These are phyloP conservation scores for Acrocyrtus sp. DNA, from an alignment of 2,888 invertebrate species.

Conservation along the genomic window DNA sequence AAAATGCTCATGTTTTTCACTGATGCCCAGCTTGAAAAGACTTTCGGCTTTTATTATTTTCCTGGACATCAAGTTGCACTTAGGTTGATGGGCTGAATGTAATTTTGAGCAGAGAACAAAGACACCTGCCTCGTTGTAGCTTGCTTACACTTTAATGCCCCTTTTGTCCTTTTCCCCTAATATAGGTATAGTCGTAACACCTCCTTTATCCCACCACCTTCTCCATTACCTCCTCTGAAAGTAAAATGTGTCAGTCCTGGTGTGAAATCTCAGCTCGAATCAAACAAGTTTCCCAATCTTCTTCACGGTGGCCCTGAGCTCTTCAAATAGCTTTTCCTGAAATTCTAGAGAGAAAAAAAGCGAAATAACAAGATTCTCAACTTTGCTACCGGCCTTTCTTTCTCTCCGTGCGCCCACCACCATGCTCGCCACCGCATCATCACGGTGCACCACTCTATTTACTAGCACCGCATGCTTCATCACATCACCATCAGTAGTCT, in stretches of 20 bases:
- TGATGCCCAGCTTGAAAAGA: too few species aligned
- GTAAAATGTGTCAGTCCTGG: constrained; percentile 20
- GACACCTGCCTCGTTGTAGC: constrained; percentile 63
- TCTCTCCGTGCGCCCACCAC: constrained; percentile 27
- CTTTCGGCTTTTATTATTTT: constrained; percentile 64
- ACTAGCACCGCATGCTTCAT: constrained; percentile 11
- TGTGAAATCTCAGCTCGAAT: constrained; percentile 34
- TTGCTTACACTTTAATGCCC: constrained; percentile 39
- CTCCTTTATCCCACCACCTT: too few species aligned
- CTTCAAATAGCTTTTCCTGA: too few species aligned
- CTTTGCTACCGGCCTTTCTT: constrained; percentile 55
- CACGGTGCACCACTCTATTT: constrained; percentile 5
- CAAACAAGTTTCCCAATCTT: too few species aligned
- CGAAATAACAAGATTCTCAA: constrained; percentile 63
- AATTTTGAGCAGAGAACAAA: constrained; percentile 64
- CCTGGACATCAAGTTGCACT: constrained; percentile 64
- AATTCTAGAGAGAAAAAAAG: too few species aligned
- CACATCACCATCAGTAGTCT: constrained; percentile 24
- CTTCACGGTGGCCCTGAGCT: not conserved
- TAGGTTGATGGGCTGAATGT: constrained; percentile 63
- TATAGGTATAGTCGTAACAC: too few species aligned
- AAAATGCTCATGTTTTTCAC: too few species aligned
- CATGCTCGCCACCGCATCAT: constrained; percentile 12
- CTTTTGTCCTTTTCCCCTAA: too few species aligned
- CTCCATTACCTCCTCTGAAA: too few species aligned